These are phyloP conservation scores for Apotomis turbidana DNA, from an alignment of 2,888 invertebrate species.

Conservation along the genomic window DNA sequence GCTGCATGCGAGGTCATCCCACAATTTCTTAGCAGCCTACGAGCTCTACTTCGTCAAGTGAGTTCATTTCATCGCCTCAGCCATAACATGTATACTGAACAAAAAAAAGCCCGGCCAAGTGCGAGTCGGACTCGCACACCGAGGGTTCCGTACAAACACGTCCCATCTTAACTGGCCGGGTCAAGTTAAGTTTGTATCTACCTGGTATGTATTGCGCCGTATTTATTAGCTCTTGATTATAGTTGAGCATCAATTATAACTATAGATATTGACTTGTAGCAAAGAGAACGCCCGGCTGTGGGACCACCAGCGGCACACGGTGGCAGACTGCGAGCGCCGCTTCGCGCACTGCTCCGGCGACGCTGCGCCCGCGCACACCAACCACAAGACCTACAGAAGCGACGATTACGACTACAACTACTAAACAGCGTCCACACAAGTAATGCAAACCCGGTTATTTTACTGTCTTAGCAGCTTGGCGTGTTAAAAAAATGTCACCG, in stretches of 20 bases:
- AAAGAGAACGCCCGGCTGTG: conserved; percentile 75
- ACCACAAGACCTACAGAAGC: conserved; percentile 15
- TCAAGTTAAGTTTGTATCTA: too few relatives aligned
- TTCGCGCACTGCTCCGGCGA: conserved; percentile 63
- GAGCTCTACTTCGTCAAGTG: conserved; percentile 79
- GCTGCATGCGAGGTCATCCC: conserved; percentile 67
- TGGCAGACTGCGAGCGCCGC: conserved; percentile 62
- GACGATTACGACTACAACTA: conserved; percentile 38
- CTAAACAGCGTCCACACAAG: neutral
- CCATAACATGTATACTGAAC: too few relatives aligned
- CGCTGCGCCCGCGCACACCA: neutral
- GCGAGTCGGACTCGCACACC: too few relatives aligned
- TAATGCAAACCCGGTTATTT: too few relatives aligned
- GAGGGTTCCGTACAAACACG: too few relatives aligned
- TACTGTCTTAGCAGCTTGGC: too few relatives aligned
- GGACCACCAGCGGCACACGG: conserved; percentile 67
- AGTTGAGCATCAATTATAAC: too few relatives aligned
- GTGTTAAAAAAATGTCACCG: too few relatives aligned
- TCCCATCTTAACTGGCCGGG: too few relatives aligned
- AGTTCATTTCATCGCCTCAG: conserved; percentile 48
- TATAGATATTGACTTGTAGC: conserved; percentile 52
- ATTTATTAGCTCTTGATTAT: too few relatives aligned
- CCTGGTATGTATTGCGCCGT: too few relatives aligned
- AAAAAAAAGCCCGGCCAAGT: too few relatives aligned
- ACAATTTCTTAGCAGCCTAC: conserved; percentile 69